These are phyloP conservation scores for Eilema caniola DNA, from an alignment of 2,888 invertebrate genomes.

Conservation along the genomic window DNA sequence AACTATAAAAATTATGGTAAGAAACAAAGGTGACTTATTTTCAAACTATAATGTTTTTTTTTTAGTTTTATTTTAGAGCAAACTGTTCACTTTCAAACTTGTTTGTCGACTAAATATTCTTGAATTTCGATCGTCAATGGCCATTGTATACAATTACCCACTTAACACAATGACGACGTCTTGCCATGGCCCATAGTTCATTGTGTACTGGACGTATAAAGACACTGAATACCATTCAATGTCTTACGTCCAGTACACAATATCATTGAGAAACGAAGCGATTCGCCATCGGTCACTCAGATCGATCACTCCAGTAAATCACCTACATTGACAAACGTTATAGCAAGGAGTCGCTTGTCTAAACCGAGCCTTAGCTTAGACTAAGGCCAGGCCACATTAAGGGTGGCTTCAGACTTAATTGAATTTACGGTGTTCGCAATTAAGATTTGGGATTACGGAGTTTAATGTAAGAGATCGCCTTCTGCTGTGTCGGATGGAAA, in stretches of 20 bases:
- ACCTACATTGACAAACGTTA: conserved; percentile 57
- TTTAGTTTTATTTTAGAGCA: too few relatives aligned
- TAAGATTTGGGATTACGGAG: conserved; percentile 48
- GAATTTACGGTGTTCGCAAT: conserved; percentile 46
- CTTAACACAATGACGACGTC: too few relatives aligned
- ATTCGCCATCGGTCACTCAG: conserved; percentile 50
- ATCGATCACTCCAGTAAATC: conserved; percentile 53
- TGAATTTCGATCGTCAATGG: too few relatives aligned
- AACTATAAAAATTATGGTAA: too few relatives aligned
- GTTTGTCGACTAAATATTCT: too few relatives aligned
- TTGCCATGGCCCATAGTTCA: too few relatives aligned
- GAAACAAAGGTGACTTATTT: too few relatives aligned
- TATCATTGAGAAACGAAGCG: conserved; percentile 45
- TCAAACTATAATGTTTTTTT: too few relatives aligned
- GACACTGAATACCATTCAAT: background rate
- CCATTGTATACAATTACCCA: too few relatives aligned
- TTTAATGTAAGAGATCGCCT: conserved; percentile 33
- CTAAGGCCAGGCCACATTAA: conserved; percentile 26
- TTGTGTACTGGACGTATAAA: too few relatives aligned
- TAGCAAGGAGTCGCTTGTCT: conserved; percentile 49
- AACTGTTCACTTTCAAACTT: too few relatives aligned
- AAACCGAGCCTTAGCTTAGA: conserved; percentile 48
- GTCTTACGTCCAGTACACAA: too few relatives aligned
- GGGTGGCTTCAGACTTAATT: conserved; percentile 39
- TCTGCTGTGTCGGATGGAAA: conserved; percentile 18